Conservation (phyloP, 2,113 vertebrate species). For the Halichoeres trimaculatus region DNA sequence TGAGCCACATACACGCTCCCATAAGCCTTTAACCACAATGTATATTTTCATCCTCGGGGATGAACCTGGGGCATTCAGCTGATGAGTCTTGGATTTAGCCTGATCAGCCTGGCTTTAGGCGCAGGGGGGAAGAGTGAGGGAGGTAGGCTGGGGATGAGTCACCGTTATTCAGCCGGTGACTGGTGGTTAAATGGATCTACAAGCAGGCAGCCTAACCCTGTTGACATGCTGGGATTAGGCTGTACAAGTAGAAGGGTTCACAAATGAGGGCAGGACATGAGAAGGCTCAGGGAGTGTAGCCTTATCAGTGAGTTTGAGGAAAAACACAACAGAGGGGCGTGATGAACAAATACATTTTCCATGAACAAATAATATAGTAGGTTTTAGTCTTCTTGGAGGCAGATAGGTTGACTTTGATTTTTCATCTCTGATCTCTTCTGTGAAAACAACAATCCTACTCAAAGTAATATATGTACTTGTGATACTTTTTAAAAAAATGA, state of each 20-base stretch:
- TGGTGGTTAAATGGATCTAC: conserved; percentile 68
- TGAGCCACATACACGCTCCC: not conserved
- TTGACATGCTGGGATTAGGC: conserved; percentile 72
- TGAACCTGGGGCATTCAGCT: conserved; percentile 72
- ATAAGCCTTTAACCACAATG: conserved; percentile 77
- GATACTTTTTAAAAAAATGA: no score
- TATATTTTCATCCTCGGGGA: conserved; percentile 75
- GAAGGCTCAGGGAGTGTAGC: conserved; percentile 59
- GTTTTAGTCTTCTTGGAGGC: no score
- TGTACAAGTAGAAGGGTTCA: conserved; percentile 33
- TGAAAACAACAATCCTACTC: no score
- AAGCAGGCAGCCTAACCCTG: conserved; percentile 65
- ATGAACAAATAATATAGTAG: no score
- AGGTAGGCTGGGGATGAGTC: conserved; percentile 66
- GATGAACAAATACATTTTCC: conserved; percentile 28
- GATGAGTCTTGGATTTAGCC: conserved; percentile 76
- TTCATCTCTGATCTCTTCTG: no score
- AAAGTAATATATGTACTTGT: no score
- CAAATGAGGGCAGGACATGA: conserved; percentile 42
- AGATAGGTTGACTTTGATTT: no score
- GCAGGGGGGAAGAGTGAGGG: not conserved
- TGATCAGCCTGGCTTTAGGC: conserved; percentile 70
- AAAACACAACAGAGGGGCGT: conserved; percentile 5
- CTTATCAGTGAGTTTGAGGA: conserved; percentile 36
- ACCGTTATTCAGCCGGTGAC: conserved; percentile 66